These are phyloP conservation scores for Muntiacus muntjak DNA, from an alignment of 2,113 vertebrate species.

Conservation along the genomic window DNA sequence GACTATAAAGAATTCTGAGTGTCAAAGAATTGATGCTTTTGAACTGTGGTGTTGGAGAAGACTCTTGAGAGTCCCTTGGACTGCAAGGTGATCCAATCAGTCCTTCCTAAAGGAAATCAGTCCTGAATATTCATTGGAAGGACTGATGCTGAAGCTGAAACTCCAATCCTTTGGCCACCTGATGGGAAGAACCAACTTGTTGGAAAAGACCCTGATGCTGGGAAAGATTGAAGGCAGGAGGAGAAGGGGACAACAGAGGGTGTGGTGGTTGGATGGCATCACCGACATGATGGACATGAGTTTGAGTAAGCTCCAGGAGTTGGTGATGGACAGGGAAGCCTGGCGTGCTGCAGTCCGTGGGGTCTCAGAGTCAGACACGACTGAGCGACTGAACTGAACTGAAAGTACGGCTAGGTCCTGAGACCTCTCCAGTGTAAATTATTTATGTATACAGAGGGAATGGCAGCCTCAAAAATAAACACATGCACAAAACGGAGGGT, in stretches of 20 bases:
- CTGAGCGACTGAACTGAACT: not conserved
- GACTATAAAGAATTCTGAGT: not conserved
- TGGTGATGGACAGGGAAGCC: not conserved
- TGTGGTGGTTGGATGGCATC: not conserved
- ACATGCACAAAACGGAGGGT: not conserved
- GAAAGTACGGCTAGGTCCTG: not conserved
- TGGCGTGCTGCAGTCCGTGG: not conserved
- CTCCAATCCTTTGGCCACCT: not conserved
- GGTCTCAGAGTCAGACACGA: not conserved
- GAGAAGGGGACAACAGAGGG: not conserved
- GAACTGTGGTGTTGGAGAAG: not conserved
- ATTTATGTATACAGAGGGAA: not conserved
- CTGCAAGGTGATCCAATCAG: not conserved
- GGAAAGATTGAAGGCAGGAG: not conserved
- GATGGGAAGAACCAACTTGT: not conserved
- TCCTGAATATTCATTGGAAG: not conserved
- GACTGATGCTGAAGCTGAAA: not conserved
- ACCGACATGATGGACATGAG: not conserved
- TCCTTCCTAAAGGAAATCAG: not conserved
- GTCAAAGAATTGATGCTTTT: not conserved
- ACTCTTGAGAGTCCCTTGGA: not conserved
- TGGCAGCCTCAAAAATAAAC: not conserved
- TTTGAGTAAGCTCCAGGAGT: not conserved
- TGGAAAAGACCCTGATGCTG: not conserved
- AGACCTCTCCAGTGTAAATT: not conserved